Conservation (phyloP, 64 coral and sea anemone genomes). For the Exaiptasia diaphana region DNA sequence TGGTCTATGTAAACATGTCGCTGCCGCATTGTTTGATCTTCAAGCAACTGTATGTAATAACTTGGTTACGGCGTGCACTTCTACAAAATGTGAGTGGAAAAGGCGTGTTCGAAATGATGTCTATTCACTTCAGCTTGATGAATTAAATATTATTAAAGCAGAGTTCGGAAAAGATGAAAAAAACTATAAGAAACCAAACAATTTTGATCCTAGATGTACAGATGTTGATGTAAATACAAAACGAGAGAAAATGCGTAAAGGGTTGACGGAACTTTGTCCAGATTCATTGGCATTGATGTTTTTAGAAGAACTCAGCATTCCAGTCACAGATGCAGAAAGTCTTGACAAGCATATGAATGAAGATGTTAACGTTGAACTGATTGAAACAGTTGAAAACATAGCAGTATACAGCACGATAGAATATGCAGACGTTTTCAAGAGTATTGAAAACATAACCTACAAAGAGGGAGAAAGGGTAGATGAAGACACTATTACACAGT, state of each 20-base stretch:
- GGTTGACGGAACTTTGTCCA: not conserved
- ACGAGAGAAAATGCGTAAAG: not conserved
- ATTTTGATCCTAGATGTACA: conserved; percentile 1
- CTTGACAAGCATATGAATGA: not conserved
- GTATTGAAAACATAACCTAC: conserved; percentile 19
- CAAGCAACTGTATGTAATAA: conserved; percentile 6
- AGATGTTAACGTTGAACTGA: not conserved
- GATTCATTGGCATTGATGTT: not conserved
- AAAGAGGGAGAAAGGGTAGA: not conserved
- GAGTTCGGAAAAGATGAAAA: conserved; percentile 2
- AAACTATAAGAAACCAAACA: not conserved
- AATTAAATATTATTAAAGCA: not conserved
- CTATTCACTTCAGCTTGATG: not conserved
- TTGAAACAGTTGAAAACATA: not conserved
- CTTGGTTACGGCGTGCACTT: not conserved
- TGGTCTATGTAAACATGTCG: conserved; percentile 22
- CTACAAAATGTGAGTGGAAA: not conserved
- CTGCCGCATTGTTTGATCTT: conserved; percentile 9
- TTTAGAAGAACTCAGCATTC: not conserved
- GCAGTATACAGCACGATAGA: conserved; percentile 24
- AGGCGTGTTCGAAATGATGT: not conserved
- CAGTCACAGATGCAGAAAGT: not conserved
- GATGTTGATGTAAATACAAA: not conserved
- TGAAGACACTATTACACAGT: conserved; percentile 2
- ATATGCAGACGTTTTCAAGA: conserved; percentile 58